These are phyloP conservation scores for Drosophila triauraria DNA, from an alignment of 1,140 invertebrate species.

Conservation along the genomic window DNA sequence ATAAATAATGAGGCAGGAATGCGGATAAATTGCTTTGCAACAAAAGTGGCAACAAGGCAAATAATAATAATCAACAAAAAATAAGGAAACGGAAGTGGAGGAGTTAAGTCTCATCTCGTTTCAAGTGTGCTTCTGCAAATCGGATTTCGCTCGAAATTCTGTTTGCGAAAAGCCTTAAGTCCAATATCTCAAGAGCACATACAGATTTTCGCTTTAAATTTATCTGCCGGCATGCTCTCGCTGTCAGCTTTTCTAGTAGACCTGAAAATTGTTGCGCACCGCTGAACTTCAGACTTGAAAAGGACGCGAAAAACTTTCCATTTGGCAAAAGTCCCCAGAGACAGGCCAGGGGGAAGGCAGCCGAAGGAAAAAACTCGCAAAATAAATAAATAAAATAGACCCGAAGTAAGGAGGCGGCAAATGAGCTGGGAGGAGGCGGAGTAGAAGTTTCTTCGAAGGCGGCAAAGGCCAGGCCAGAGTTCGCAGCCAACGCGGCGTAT, in stretches of 20 bases:
- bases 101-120: constrained; percentile 3
- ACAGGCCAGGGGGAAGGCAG: constrained; percentile 9
- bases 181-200: constrained; percentile 10
- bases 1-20: constrained; percentile 53
- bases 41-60: constrained; percentile 10
- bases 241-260: constrained; percentile 58
- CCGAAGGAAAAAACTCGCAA: constrained; percentile 14
- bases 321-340: constrained; percentile 60
- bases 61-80: constrained; percentile 25
- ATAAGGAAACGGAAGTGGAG: constrained; percentile 2
- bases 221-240: constrained; percentile 28
- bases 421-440: constrained; percentile 19
- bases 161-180: constrained; percentile 19
- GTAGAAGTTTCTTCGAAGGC: not conserved
- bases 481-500: constrained; percentile 58
- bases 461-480: constrained; percentile 38
- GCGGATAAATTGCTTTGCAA: constrained; percentile 36
- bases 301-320: constrained; percentile 71
- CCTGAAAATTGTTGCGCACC: constrained; percentile 73
- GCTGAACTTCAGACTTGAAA: constrained; percentile 61
- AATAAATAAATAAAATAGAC: constrained; percentile 34
- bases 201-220: constrained; percentile 41
- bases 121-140: constrained; percentile 18
- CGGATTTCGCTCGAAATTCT: constrained; percentile 17
- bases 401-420: constrained; percentile 40